These are phyloP conservation scores for Latrodectus elegans DNA, from an alignment of 2,888 invertebrate species.

Conservation along the genomic window DNA sequence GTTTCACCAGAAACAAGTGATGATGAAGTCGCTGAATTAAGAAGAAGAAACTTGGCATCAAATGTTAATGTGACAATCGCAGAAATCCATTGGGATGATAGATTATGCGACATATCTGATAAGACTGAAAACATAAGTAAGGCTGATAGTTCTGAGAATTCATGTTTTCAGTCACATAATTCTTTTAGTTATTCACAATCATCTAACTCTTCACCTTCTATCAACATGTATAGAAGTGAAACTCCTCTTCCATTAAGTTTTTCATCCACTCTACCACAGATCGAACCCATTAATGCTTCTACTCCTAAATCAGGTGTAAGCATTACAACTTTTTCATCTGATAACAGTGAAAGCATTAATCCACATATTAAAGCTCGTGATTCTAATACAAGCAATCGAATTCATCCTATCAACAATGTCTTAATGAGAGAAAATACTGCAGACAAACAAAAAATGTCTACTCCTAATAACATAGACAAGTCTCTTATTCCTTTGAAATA, in stretches of 20 bases:
- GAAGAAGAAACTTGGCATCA: not conserved
- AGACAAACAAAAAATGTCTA: slow-evolving; percentile 5
- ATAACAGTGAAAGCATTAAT: slow-evolving; percentile 22
- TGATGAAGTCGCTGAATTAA: slow-evolving; percentile 81
- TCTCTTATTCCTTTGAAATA: slow-evolving; percentile 67
- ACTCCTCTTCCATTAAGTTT: slow-evolving; percentile 56
- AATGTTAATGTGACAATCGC: slow-evolving; percentile 54
- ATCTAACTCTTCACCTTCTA: slow-evolving; percentile 2
- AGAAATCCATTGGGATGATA: slow-evolving; percentile 53
- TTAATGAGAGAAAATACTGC: slow-evolving; percentile 7
- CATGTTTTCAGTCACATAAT: not conserved
- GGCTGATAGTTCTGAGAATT: not conserved
- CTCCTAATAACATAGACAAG: slow-evolving; percentile 21
- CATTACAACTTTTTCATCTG: slow-evolving; percentile 48
- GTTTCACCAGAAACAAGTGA: slow-evolving; percentile 80
- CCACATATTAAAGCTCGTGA: not conserved
- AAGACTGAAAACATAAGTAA: not conserved
- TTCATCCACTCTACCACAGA: slow-evolving; percentile 12
- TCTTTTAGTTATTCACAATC: not conserved
- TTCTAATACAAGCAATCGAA: not conserved
- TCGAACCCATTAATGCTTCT: slow-evolving; percentile 17
- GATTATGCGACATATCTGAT: not conserved
- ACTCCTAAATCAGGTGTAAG: slow-evolving; percentile 34
- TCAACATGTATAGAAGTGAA: slow-evolving; percentile 63
- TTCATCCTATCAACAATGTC: not conserved